These are phyloP conservation scores for Smittia aterrima DNA, from an alignment of 2,888 invertebrate genomes.

Conservation along the genomic window DNA sequence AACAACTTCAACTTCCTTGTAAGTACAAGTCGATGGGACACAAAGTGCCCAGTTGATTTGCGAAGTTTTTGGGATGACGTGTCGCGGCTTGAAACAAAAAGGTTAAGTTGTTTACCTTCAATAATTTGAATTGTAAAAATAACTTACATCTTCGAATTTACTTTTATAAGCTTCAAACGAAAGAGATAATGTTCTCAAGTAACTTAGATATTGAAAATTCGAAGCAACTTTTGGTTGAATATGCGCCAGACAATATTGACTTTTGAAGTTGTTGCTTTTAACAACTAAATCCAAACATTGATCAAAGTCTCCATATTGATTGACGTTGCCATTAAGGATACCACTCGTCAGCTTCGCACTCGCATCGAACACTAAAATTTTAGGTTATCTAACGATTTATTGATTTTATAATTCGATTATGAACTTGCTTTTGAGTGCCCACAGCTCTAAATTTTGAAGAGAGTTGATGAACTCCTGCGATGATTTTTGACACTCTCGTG, in stretches of 20 bases:
- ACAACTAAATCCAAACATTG: slow-evolving; percentile 50
- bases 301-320: slow-evolving; percentile 60
- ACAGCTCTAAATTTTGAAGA: slow-evolving; percentile 43
- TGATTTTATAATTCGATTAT: background rate
- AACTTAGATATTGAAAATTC: slow-evolving; percentile 54
- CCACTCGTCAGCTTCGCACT: slow-evolving; percentile 59
- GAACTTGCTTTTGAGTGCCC: slow-evolving; percentile 44
- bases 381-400: background rate
- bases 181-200: slow-evolving; percentile 57
- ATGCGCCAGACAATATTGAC: slow-evolving; percentile 65
- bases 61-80: slow-evolving; percentile 22
- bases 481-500: slow-evolving; percentile 42
- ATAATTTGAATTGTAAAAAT: background rate
- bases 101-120: background rate
- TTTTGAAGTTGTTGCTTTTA: slow-evolving; percentile 47
- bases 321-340: slow-evolving; percentile 58
- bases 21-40: slow-evolving; percentile 61
- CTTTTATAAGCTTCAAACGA: slow-evolving; percentile 64
- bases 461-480: slow-evolving; percentile 42
- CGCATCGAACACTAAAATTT: slow-evolving; percentile 42
- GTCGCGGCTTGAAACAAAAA: background rate
- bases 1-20: slow-evolving; percentile 60
- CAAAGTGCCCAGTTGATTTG: slow-evolving; percentile 66
- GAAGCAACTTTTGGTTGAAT: slow-evolving; percentile 59
- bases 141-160: slow-evolving; percentile 63